These are phyloP conservation scores for Steinernema khuongi DNA, from an alignment of 1,140 invertebrate genomes.

Conservation along the genomic window DNA sequence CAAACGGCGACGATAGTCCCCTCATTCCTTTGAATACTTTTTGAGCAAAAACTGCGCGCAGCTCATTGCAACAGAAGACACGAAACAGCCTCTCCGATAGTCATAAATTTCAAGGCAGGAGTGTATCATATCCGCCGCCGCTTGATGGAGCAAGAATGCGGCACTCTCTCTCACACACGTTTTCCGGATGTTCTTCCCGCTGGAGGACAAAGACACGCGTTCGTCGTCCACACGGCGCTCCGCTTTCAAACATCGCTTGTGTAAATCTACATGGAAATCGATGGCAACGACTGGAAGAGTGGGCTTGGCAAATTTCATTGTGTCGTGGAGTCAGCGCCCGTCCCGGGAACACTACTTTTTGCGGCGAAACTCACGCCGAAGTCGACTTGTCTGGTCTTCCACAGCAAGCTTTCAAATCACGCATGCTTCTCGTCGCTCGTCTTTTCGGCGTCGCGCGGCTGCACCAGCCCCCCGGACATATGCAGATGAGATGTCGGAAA, in stretches of 20 bases:
- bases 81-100: background rate
- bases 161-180: background rate
- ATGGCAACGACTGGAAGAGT: constrained; percentile 11
- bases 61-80: background rate
- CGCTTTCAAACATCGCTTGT: background rate
- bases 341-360: no score
- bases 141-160: background rate
- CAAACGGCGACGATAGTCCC: no score
- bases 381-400: no score
- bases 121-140: background rate
- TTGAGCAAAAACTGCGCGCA: background rate
- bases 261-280: background rate
- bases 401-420: no score
- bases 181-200: background rate
- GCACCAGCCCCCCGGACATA: no score
- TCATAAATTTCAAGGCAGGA: background rate
- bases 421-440: no score
- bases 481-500: background rate
- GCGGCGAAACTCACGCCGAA: no score
- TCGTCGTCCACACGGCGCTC: background rate
- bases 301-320: constrained; percentile 6
- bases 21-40: background rate
- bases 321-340: background rate
- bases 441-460: no score
- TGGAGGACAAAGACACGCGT: background rate